Percentiles rank a stretch among this genome's conserved stretches.
Evolutionary conservation across 2,113 vertebrate species (phyloP).

Genomic region (Leiothrix lutea): DNA sequence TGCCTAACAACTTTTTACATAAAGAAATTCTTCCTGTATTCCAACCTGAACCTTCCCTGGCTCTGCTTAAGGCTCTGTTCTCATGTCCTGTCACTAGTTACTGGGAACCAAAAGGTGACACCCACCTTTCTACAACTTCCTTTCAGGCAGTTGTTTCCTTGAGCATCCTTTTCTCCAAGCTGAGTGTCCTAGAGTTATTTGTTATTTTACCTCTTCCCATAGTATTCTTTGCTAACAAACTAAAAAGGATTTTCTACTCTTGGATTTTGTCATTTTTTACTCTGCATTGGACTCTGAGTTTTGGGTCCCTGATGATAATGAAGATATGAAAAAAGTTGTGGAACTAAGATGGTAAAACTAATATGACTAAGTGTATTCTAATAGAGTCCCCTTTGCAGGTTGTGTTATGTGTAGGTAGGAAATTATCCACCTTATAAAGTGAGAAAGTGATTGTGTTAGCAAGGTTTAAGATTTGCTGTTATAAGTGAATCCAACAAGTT

Average conservation of each 20-base stretch:
- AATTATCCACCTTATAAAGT: background rate
- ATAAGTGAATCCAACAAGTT: background rate
- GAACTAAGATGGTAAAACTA: background rate
- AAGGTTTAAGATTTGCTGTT: background rate
- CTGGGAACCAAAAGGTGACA: background rate
- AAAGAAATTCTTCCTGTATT: background rate
- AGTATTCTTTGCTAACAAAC: background rate
- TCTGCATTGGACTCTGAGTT: background rate
- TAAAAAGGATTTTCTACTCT: background rate
- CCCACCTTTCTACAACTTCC: no score
- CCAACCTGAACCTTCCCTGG: background rate
- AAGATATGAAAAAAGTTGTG: background rate
- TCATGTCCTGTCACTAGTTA: background rate
- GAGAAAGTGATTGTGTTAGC: background rate
- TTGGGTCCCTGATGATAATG: background rate
- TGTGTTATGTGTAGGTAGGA: background rate
- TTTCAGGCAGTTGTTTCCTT: background rate
- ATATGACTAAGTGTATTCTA: background rate
- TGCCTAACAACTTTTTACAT: background rate
- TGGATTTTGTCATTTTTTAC: background rate
- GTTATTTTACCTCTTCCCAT: background rate
- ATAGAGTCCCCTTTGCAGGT: background rate
- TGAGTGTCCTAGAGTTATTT: no score
- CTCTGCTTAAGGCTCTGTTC: background rate
- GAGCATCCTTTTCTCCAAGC: background rate